These are phyloP conservation scores for Halcyon malimbica DNA, from an alignment of 2,113 vertebrate species.

Conservation along the genomic window DNA sequence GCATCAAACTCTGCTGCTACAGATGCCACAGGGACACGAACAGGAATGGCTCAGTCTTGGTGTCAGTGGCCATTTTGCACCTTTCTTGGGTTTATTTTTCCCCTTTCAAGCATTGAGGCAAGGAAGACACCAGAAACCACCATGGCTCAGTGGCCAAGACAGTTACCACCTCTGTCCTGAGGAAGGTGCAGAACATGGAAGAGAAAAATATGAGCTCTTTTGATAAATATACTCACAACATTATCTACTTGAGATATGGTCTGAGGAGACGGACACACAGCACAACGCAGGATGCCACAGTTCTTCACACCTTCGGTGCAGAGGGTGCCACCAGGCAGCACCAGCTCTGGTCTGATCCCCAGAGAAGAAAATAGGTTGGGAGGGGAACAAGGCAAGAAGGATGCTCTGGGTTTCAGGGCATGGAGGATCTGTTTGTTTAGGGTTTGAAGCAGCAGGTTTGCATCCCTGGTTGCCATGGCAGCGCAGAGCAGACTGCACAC, in stretches of 20 bases:
- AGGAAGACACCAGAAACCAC: neutral
- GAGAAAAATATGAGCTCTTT: rapidly evolving
- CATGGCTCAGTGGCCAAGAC: rapidly evolving
- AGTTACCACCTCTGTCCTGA: neutral
- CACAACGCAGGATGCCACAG: rapidly evolving
- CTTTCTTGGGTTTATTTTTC: neutral
- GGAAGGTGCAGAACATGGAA: rapidly evolving
- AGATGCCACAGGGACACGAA: rapidly evolving
- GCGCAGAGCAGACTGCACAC: neutral
- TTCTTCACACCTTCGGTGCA: neutral
- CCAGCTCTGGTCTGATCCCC: neutral
- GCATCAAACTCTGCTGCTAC: rapidly evolving
- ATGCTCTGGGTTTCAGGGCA: rapidly evolving
- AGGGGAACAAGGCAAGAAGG: rapidly evolving
- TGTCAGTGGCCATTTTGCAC: neutral
- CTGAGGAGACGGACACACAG: rapidly evolving
- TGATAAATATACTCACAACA: neutral
- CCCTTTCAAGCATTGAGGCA: neutral
- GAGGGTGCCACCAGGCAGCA: neutral
- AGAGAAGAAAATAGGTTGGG: rapidly evolving
- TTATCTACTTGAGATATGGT: rapidly evolving
- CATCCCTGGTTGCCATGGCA: slow-evolving; percentile 67
- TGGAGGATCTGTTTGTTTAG: neutral
- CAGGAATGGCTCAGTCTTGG: neutral
- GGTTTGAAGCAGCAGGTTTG: neutral